Evolutionary conservation across 2,888 invertebrate genomes (phyloP).

Genomic region (Alsophila aescularia): DNA sequence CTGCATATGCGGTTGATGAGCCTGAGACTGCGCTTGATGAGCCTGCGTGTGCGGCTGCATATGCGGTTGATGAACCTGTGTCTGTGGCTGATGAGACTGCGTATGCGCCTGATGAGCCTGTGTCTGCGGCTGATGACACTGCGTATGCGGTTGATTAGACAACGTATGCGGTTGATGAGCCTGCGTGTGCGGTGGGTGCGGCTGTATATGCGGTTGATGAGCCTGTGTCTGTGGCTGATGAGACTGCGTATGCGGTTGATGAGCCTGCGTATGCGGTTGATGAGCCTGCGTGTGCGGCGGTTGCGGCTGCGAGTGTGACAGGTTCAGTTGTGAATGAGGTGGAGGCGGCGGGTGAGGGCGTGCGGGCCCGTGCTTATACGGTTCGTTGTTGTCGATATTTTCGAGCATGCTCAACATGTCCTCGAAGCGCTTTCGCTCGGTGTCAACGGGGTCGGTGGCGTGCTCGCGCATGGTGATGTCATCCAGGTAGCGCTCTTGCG

Average conservation of each 20-base stretch:
- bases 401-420: slow-evolving; percentile 89
- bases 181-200: not conserved
- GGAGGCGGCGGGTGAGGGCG: not conserved
- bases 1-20: too few relatives aligned
- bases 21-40: too few relatives aligned
- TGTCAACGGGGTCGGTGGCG: slow-evolving; percentile 78
- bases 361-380: slow-evolving; percentile 32
- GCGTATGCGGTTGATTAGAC: too few relatives aligned
- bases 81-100: too few relatives aligned
- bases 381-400: slow-evolving; percentile 71
- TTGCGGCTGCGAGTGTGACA: not conserved
- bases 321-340: too few relatives aligned
- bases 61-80: too few relatives aligned
- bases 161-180: not conserved
- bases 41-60: too few relatives aligned
- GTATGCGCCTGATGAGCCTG: too few relatives aligned
- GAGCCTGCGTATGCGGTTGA: not conserved
- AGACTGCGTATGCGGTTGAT: slow-evolving; percentile 4
- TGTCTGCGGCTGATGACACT: too few relatives aligned
- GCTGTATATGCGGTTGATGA: slow-evolving; percentile 37
- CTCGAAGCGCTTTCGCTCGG: slow-evolving; percentile 85
- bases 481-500: slow-evolving; percentile 86
- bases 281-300: not conserved
- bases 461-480: slow-evolving; percentile 86
- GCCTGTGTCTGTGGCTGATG: too few relatives aligned